Evolutionary conservation across 1,140 invertebrate genomes (phyloP), one percentile per base, ranked within the genome.

Genomic region (Bombus superbus): DNA sequence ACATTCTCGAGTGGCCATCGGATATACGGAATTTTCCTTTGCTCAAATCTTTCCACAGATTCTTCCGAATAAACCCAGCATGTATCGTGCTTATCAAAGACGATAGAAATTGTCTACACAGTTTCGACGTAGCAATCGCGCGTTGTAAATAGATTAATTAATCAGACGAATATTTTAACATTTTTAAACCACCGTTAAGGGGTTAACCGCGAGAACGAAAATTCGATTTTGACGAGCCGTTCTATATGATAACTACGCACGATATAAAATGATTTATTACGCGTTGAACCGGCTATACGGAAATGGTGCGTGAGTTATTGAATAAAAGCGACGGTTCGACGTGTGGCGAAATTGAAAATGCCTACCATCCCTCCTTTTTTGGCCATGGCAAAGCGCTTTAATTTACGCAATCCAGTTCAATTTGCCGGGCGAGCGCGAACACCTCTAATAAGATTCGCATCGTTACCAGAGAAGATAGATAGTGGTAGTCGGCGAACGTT

Each of bases 371-470:
- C 15, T 38, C 25, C 47, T 57, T 28, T 6, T 53, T 71, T 25
- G 40, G 25, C 44, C 32, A 28, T 40, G 72, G 59, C 42, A 53
- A 75, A 83, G 72, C 71, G 72, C 62, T 83, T 74, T 83, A 83
- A 76, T 83, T 83, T 83, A 81, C 80, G 80, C 80, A 73, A 44
- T 81, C 40, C 80, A 62, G 68, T 59, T 81, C 69, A 81, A 81
- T 81, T 81, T 81, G 59, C 80, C 44, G 44, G 35, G 38, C 79
- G n/a, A 47, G 59, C 68, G 80, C 44, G 47, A 81, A 59, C 80
- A 9, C 25, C n/a, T 64, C 53, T 82, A 82, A 82, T 82, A 82
- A 82, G 71, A 82, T 82, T 82, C 80, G 53, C 53, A 28, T 73
- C 80, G 80, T 74, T 74, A 74, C 42, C 35, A 57, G 57, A 15